Percentiles rank a stretch among this genome's conserved stretches.
phyloP scores from a whole-genome alignment of 2,888 invertebrate species.

The Aphodius granarius region DNA sequence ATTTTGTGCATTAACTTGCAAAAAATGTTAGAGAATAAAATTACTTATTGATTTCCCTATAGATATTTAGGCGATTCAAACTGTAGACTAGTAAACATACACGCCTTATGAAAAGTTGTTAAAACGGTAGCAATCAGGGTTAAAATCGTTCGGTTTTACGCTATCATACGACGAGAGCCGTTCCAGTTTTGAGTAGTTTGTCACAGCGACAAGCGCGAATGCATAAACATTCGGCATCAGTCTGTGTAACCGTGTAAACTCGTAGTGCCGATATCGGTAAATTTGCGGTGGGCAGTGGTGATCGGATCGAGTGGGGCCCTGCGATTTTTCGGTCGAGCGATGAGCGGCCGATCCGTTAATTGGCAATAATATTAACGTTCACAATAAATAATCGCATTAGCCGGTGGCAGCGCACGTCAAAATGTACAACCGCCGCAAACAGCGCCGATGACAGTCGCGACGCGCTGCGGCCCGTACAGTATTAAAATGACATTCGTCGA shows the following conservation, averaged over 20 bases:
- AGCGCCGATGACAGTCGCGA: background rate
- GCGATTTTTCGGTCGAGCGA: conserved; percentile 8
- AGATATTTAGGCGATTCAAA: no score
- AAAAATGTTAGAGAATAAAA: no score
- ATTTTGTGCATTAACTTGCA: no score
- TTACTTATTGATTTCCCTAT: no score
- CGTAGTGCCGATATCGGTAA: conserved; percentile 4
- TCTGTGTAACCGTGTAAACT: background rate
- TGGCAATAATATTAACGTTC: conserved; percentile 33
- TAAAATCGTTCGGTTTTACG: background rate
- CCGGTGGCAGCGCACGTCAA: conserved; percentile 43
- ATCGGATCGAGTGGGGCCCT: conserved; percentile 3
- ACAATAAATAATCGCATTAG: conserved; percentile 48
- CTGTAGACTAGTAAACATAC: no score
- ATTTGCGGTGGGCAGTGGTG: conserved; percentile 8
- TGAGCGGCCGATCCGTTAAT: conserved; percentile 17
- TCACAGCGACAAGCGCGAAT: conserved; percentile 1
- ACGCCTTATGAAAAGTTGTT: background rate
- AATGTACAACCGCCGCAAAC: conserved; percentile 40
- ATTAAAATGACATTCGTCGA: conserved; percentile 14
- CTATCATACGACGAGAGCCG: background rate
- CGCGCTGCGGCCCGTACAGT: conserved; percentile 2
- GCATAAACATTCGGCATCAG: conserved; percentile 5
- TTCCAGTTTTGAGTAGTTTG: conserved; percentile 13
- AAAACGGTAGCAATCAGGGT: background rate